Conservation (phyloP, 2,113 vertebrate species). For the Chauna torquata region DNA sequence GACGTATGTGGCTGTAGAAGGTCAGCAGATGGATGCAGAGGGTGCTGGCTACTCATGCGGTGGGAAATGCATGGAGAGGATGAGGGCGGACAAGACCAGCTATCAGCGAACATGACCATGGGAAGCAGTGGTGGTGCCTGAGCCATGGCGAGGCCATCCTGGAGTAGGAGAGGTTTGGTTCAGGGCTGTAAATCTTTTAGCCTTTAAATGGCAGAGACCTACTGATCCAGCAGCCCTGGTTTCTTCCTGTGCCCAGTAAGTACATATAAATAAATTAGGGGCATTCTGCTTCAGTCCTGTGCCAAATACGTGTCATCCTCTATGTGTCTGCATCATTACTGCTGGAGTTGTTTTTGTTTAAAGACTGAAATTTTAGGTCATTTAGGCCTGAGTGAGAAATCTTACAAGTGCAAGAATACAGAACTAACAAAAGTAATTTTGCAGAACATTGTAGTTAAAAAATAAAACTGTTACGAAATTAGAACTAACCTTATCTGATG, state of each 20-base stretch:
- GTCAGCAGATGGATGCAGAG: background rate
- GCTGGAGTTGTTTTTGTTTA: fast-evolving
- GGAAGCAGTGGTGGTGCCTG: background rate
- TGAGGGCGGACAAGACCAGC: background rate
- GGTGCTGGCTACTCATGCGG: fast-evolving
- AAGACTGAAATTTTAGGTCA: background rate
- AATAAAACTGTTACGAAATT: background rate
- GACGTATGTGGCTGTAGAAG: fast-evolving
- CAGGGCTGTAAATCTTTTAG: background rate
- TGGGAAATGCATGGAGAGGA: background rate
- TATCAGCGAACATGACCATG: fast-evolving
- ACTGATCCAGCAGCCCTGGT: fast-evolving
- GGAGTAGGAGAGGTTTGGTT: background rate
- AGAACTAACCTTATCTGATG: background rate
- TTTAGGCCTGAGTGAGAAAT: background rate
- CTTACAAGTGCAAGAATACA: background rate
- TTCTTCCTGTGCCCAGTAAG: fast-evolving
- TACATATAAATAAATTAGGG: fast-evolving
- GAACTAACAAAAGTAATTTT: background rate
- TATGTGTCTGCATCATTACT: background rate
- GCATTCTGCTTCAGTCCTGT: background rate
- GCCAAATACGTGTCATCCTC: background rate
- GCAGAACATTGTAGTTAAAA: background rate
- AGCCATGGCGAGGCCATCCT: background rate
- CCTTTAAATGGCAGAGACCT: background rate